Evolutionary conservation across 2,888 invertebrate genomes (phyloP).

Genomic region (Tiphia femorata): DNA sequence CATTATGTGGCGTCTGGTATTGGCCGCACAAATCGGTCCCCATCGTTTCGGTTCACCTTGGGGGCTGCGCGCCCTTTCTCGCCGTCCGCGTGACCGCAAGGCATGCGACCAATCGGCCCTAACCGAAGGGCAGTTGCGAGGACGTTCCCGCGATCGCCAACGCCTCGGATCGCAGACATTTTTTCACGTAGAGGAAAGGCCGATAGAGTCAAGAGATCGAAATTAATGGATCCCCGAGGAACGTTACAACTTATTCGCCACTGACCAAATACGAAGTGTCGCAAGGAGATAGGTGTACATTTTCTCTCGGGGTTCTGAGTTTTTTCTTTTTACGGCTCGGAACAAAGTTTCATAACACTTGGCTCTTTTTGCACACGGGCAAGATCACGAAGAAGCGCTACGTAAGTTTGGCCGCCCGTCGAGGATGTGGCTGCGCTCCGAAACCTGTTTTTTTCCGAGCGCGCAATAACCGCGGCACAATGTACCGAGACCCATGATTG

Average conservation of each 20-base stretch:
- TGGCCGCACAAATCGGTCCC: constrained; percentile 40
- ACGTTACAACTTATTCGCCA: no score
- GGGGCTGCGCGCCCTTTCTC: constrained; percentile 30
- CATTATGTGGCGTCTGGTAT: constrained; percentile 55
- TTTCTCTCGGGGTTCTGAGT: no score
- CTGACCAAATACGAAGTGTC: no score
- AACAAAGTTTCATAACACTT: not conserved
- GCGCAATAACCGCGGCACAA: not conserved
- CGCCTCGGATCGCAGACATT: constrained; percentile 41
- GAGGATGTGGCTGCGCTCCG: not conserved
- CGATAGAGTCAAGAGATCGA: no score
- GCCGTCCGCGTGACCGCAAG: constrained; percentile 41
- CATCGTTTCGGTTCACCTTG: constrained; percentile 37
- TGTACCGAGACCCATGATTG: not conserved
- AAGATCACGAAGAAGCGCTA: not conserved
- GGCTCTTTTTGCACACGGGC: not conserved
- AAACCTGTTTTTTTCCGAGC: not conserved
- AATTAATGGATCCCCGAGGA: no score
- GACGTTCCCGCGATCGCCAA: not conserved
- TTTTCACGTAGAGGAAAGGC: no score
- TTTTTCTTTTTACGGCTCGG: not conserved
- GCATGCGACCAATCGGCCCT: constrained; percentile 42
- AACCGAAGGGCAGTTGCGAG: constrained; percentile 28
- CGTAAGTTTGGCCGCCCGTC: not conserved
- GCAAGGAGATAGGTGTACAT: no score